Percentiles rank a stretch among this genome's conserved stretches.
phyloP scores from a whole-genome alignment of 2,797 vertebrate genomes.

The Masticophis lateralis region DNA sequence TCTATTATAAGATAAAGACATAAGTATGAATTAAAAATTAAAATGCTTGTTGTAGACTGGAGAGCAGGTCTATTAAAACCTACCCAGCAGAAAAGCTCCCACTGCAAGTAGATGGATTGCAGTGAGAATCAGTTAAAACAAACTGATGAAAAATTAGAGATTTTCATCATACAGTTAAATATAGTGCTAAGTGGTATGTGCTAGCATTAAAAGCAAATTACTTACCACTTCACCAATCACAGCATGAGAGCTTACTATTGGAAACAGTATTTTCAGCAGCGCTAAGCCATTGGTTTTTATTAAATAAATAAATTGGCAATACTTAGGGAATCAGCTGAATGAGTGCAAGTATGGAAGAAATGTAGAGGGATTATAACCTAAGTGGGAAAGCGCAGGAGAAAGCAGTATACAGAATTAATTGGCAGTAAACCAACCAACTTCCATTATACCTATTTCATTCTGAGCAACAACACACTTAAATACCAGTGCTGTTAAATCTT shows the following conservation, averaged over 20 bases:
- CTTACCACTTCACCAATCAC: constrained; percentile 77
- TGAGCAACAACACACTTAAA: constrained; percentile 36
- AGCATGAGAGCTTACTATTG: constrained; percentile 68
- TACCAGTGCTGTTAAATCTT: not conserved
- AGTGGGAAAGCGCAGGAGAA: not conserved
- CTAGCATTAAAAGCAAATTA: constrained; percentile 79
- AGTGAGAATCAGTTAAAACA: constrained; percentile 66
- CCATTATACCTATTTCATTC: not conserved
- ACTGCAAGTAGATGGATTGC: constrained; percentile 68
- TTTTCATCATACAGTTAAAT: constrained; percentile 76
- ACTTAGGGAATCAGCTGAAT: constrained; percentile 58
- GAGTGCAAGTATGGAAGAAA: constrained; percentile 17
- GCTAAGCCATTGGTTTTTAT: constrained; percentile 67
- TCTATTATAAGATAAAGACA: constrained; percentile 68
- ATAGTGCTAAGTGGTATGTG: constrained; percentile 72
- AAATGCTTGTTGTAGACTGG: constrained; percentile 68
- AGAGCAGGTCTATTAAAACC: constrained; percentile 64
- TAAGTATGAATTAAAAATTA: constrained; percentile 73
- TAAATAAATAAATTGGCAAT: constrained; percentile 74
- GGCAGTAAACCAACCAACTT: not conserved
- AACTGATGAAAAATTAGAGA: constrained; percentile 75
- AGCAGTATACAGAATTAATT: not conserved
- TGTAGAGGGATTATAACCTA: constrained; percentile 34
- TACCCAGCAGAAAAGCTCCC: constrained; percentile 51
- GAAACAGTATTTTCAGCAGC: constrained; percentile 64